phyloP scores from a whole-genome alignment of 2,888 invertebrate species.

The Crocallis elinguaria region DNA sequence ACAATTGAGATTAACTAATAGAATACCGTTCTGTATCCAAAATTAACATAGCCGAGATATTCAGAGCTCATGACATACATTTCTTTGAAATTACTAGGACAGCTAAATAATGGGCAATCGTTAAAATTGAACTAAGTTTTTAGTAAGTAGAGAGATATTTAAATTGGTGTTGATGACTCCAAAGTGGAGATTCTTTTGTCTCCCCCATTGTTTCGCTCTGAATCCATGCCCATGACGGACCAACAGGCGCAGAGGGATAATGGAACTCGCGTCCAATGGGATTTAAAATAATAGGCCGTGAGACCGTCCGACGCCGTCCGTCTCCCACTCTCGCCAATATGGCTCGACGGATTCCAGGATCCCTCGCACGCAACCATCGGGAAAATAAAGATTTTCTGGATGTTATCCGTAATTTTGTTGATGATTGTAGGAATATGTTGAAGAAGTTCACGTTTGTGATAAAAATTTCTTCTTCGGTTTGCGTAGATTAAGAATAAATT shows the following conservation, averaged over 20 bases:
- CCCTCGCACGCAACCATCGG: slow-evolving; percentile 24
- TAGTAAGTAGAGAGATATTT: not conserved
- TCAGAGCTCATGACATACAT: not conserved
- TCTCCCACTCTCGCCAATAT: slow-evolving; percentile 51
- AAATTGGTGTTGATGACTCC: too few species aligned
- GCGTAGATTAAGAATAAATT: too few species aligned
- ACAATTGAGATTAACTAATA: not conserved
- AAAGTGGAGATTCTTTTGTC: not conserved
- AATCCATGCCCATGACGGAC: slow-evolving; percentile 19
- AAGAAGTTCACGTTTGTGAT: not conserved
- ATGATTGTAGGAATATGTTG: slow-evolving; percentile 13
- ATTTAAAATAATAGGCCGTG: slow-evolving; percentile 73
- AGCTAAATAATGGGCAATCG: not conserved
- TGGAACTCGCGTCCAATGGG: slow-evolving; percentile 70
- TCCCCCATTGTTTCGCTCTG: slow-evolving; percentile 3
- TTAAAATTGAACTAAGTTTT: not conserved
- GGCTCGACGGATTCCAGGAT: slow-evolving; percentile 46
- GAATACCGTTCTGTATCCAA: too few species aligned
- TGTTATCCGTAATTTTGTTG: slow-evolving; percentile 20
- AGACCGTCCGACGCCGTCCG: slow-evolving; percentile 53
- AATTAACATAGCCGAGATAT: not conserved
- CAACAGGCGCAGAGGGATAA: slow-evolving; percentile 57
- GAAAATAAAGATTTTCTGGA: slow-evolving; percentile 22
- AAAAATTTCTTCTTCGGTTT: not conserved
- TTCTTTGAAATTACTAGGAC: not conserved